Base-by-base conservation (phyloP, 2,888 invertebrate genomes). In the Acanthosepion pharaonis region DNA sequence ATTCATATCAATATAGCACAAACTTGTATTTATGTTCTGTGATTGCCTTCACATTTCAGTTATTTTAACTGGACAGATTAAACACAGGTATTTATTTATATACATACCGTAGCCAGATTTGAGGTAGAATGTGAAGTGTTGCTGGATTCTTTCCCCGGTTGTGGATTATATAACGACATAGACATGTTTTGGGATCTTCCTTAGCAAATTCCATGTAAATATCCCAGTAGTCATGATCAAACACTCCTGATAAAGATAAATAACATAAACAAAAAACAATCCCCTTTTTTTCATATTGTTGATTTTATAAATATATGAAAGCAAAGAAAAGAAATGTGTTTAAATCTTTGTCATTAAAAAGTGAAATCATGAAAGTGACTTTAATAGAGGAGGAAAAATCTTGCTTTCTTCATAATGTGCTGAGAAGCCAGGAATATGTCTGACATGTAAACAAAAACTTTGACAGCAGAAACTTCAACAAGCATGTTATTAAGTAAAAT, bases 131-230 rank as follows among this genome's bases (percentile, higher is more conserved):
- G 91, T 96, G 96, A 4, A 97, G 94, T 0, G 94, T 95, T 33
- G 96, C 96, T 11, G 93, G 93, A 8, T 95, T 94, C n/a, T 95
- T 64, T 23, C 96, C 96, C 55, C 96, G 95, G 95, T 97, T 97
- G 64, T 95, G 95, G 20, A 97, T 95, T 5, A 96, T 97, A 78
- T 97, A 96, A 42, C 96, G 95, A 94, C 96, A 96, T 23, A 96
- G 95, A 11, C 97, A 95, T 78, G 96, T 96, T 51, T 95, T 95
- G 6, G 96, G 96, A 53, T 95, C 95, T 20, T 94, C 95, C 95
- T 97, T 97, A 18, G 96, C 96, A 95, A 97, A 97, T 95, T 97
- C 97, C 33, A 96, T 96, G 51, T 94, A 92, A n/a, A 97, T 96
- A 95, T 97, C 97, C 96, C 97, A 97, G 95, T 97, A 97, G 25